These are phyloP conservation scores for Semicossyphus pulcher DNA, from an alignment of 2,113 vertebrate genomes.

Conservation along the genomic window DNA sequence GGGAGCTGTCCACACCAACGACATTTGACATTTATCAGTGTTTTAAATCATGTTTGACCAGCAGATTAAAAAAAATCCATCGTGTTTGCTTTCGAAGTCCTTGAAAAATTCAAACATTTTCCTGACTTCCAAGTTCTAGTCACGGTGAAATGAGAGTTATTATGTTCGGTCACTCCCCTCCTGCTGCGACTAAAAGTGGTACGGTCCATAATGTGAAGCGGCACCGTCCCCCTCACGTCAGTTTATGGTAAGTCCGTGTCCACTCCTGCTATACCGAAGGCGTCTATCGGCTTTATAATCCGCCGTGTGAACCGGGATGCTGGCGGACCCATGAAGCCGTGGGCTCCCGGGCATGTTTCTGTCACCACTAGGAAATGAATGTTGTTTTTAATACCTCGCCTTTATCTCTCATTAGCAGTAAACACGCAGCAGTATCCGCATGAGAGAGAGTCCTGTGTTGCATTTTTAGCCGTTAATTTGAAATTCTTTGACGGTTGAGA, in stretches of 20 bases:
- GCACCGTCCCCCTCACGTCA: constrained; percentile 65
- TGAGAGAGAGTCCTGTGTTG: constrained; percentile 51
- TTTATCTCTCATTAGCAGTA: constrained; percentile 1
- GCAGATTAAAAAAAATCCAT: rapidly evolving
- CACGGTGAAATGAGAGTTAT: not conserved
- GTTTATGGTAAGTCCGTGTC: constrained; percentile 62
- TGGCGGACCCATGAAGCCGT: constrained; percentile 34
- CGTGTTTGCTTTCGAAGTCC: not conserved
- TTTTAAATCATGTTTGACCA: rapidly evolving
- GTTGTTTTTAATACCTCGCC: constrained; percentile 1
- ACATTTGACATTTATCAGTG: rapidly evolving
- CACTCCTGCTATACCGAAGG: constrained; percentile 19
- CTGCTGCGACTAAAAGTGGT: constrained; percentile 65
- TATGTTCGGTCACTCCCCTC: constrained; percentile 25
- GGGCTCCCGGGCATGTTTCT: constrained; percentile 38
- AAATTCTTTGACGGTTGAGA: constrained; percentile 57
- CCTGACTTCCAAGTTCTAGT: rapidly evolving
- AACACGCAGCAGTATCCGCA: constrained; percentile 34
- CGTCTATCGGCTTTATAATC: constrained; percentile 13
- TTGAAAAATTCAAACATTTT: not conserved
- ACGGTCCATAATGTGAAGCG: constrained; percentile 75
- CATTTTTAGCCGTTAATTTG: constrained; percentile 50
- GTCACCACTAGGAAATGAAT: constrained; percentile 40
- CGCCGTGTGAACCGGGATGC: constrained; percentile 53
- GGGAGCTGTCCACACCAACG: not conserved